phyloP scores from a whole-genome alignment of 2,797 vertebrate genomes.

The Tragopan temminckii region DNA sequence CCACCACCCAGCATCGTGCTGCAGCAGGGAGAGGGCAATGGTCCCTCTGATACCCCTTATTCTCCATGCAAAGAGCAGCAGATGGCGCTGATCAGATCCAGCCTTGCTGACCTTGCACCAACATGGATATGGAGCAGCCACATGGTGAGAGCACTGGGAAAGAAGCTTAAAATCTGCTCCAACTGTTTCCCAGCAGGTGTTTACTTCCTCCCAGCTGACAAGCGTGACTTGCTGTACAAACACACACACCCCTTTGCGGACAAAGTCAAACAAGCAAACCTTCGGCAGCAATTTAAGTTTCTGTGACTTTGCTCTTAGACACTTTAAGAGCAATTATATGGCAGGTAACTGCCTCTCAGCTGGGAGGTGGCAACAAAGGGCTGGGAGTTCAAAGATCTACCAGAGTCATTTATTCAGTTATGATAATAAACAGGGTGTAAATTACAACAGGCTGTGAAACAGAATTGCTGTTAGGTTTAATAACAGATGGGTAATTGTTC shows the following conservation, averaged over 20 bases:
- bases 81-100: background rate
- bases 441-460: background rate
- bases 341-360: background rate
- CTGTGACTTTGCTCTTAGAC: background rate
- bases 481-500: background rate
- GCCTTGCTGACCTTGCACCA: background rate
- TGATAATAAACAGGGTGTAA: background rate
- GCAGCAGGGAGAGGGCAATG: accelerated
- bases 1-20: accelerated
- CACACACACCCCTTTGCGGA: background rate
- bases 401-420: background rate
- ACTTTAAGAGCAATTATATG: background rate
- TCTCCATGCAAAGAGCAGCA: background rate
- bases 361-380: background rate
- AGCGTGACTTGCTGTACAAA: background rate
- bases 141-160: background rate
- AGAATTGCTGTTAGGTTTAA: background rate
- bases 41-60: background rate
- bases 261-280: background rate
- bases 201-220: constrained; percentile 34
- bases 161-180: constrained; percentile 19
- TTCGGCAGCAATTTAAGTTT: background rate
- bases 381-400: background rate
- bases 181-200: constrained; percentile 3
- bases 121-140: background rate